phyloP scores from a whole-genome alignment of 2,888 invertebrate genomes.

The Campoplex capitator region DNA sequence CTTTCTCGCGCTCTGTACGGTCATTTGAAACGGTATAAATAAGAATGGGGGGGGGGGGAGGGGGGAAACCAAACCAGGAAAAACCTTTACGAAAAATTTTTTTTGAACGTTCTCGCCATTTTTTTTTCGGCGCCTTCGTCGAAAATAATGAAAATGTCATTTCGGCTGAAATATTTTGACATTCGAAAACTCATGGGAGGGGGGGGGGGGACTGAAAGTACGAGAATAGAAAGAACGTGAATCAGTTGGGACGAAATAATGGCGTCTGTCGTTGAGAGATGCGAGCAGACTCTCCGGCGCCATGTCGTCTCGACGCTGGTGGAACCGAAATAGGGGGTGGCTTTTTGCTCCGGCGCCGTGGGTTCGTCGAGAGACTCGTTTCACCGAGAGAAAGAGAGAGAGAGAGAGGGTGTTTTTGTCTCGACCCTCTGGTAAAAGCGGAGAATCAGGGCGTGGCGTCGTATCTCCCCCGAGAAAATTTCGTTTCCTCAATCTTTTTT shows the following conservation, averaged over 20 bases:
- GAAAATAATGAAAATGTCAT: neutral
- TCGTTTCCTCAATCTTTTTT: slow-evolving; percentile 59
- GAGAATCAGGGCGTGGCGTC: slow-evolving; percentile 77
- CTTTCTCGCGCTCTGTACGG: slow-evolving; percentile 36
- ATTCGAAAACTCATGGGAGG: no score
- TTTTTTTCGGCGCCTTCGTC: no score
- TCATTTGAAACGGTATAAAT: slow-evolving; percentile 24
- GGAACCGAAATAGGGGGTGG: slow-evolving; percentile 56
- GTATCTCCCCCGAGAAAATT: slow-evolving; percentile 22
- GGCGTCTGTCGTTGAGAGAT: slow-evolving; percentile 37
- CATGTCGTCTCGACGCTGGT: slow-evolving; percentile 58
- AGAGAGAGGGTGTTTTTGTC: slow-evolving; percentile 57
- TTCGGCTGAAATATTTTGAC: neutral
- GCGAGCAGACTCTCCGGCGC: slow-evolving; percentile 57
- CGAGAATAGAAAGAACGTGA: neutral
- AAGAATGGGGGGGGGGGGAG: neutral
- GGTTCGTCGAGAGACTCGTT: slow-evolving; percentile 16
- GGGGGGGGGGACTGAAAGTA: no score
- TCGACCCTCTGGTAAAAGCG: slow-evolving; percentile 49
- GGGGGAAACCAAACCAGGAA: no score
- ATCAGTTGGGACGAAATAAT: slow-evolving; percentile 34
- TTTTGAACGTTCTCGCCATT: neutral
- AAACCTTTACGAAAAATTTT: neutral
- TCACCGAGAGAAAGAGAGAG: neutral
- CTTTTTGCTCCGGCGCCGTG: slow-evolving; percentile 46